Evolutionary conservation across 2,888 invertebrate genomes (phyloP), one percentile per base, ranked within the genome.

Genomic region (Apeira syringaria): DNA sequence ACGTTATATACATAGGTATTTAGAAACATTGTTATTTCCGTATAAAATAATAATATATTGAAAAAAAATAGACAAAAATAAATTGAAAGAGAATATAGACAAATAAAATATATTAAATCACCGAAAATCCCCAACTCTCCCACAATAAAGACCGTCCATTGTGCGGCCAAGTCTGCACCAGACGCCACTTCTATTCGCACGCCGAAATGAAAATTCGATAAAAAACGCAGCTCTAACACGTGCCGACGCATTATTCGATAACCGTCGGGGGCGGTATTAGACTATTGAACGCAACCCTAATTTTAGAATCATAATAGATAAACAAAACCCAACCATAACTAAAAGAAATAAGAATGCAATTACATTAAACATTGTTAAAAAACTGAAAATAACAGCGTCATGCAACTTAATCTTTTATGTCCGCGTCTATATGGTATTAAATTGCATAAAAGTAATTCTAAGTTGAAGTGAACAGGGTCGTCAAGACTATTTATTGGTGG

Each of bases 211-310:
- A 83, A 72, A 77, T 73, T 76, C 79, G 75, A 86, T 84, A 86
- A 88, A 88, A 86, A 87, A 80, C 73, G 73, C 72, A 67, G 49
- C 59, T 61, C 53, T 59, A 62, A 71, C 88, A 87, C 89, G 89
- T 84, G 88, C 77, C 80, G 46, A 60, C 55, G 77, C 83, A 86
- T 88, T 88, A 86, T 87, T 80, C 83, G 85, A 86, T 87, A 88
- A 88, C 88, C 79, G 87, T 84, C 77, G 85, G 81, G 80, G 88
- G 88, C 86, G 86, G 87, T 82, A 77, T 83, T 77, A 82, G 69
- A 66, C 71, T 70, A 75, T 80, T 74, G 74, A 71, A 69, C 71
- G 70, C 77, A 85, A 77, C 88, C 84, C 85, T 87, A 80, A 76
- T 72, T 75, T 73, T 68, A 68, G 59, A 67, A 54, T 40, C 7